Evolutionary conservation across 2,888 invertebrate species (phyloP).

Genomic region (Drosophila mercatorum): DNA sequence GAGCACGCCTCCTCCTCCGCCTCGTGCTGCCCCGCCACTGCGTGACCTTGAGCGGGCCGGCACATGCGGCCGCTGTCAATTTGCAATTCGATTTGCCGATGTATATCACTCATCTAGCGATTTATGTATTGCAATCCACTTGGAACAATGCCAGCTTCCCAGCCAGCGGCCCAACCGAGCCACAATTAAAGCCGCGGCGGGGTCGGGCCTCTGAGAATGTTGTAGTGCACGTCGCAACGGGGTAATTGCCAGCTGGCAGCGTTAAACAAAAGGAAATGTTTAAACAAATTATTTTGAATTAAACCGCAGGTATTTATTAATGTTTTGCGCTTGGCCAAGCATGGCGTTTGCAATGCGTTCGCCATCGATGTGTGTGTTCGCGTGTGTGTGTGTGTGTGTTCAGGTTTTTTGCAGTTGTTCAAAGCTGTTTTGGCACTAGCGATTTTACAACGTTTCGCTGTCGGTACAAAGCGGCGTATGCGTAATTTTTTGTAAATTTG

Average conservation of each 20-base stretch:
- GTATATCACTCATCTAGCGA: slow-evolving; percentile 45
- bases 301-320: slow-evolving; percentile 81
- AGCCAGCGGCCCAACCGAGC: slow-evolving; percentile 8
- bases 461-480: slow-evolving; percentile 74
- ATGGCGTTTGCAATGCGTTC: slow-evolving; percentile 62
- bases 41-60: slow-evolving; percentile 20
- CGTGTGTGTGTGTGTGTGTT: background rate
- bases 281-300: slow-evolving; percentile 81
- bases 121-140: slow-evolving; percentile 50
- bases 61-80: slow-evolving; percentile 35
- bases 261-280: slow-evolving; percentile 78
- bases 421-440: slow-evolving; percentile 26
- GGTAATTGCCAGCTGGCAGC: slow-evolving; percentile 57
- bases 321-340: slow-evolving; percentile 78
- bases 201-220: slow-evolving; percentile 45
- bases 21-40: background rate
- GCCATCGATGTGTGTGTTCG: background rate
- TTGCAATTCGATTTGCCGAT: slow-evolving; percentile 67
- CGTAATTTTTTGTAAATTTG: slow-evolving; percentile 70
- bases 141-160: slow-evolving; percentile 59
- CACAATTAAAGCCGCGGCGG: slow-evolving; percentile 28
- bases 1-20: background rate
- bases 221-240: slow-evolving; percentile 44
- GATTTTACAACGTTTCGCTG: slow-evolving; percentile 9
- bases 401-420: slow-evolving; percentile 20